phyloP scores from a whole-genome alignment of 2,797 vertebrate genomes.

The Cercopithecus petaurista region DNA sequence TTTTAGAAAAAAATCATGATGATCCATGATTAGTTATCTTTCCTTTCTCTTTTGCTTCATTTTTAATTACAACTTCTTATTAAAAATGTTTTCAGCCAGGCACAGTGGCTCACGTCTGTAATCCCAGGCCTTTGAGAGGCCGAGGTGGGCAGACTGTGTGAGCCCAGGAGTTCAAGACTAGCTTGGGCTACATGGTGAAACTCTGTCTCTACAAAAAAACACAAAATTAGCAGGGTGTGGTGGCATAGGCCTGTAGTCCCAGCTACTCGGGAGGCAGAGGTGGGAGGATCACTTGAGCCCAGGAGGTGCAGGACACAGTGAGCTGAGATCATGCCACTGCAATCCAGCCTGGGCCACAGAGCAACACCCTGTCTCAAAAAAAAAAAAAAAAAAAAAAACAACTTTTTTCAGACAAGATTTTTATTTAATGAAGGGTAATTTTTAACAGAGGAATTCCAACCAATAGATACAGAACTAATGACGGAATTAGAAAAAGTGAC shows the following conservation, averaged over 20 bases:
- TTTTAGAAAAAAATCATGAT: neutral
- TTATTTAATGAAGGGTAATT: neutral
- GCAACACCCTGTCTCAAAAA: neutral
- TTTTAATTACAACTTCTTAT: constrained; percentile 39
- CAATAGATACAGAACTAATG: neutral
- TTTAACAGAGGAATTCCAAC: constrained; percentile 21
- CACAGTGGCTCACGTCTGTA: neutral
- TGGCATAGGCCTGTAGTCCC: neutral
- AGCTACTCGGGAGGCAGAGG: neutral
- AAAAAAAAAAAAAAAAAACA: no score
- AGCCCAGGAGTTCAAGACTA: neutral
- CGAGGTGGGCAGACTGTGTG: neutral
- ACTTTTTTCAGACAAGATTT: neutral
- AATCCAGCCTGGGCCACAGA: neutral
- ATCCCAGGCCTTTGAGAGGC: neutral
- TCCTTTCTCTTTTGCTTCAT: neutral
- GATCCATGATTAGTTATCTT: neutral
- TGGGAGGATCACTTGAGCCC: neutral
- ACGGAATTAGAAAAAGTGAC: constrained; percentile 3
- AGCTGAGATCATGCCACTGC: neutral
- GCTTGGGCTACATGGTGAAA: neutral
- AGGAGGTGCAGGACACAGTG: neutral
- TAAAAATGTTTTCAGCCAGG: constrained; percentile 34
- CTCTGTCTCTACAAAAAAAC: neutral
- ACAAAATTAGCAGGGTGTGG: neutral